Conservation (phyloP, 2,797 vertebrate genomes). For the Pangasius macronema region DNA sequence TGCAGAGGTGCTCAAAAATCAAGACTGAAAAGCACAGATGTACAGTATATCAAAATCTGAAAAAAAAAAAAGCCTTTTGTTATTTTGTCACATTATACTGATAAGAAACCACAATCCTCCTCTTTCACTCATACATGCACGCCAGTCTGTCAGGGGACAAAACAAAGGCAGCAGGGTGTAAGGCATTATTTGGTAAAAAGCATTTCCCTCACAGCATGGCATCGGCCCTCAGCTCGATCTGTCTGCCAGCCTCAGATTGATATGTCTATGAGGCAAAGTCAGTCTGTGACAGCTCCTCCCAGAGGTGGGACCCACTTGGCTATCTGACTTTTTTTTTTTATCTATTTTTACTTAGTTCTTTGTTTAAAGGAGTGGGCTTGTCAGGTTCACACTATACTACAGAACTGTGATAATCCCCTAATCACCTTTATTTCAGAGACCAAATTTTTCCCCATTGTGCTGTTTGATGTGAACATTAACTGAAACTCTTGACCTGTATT, state of each 20-base stretch:
- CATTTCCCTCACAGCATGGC: conserved; percentile 46
- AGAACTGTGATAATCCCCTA: background rate
- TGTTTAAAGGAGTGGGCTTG: background rate
- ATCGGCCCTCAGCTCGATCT: conserved; percentile 38
- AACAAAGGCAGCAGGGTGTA: conserved; percentile 45
- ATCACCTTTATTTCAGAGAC: too few species aligned
- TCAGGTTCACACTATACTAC: background rate
- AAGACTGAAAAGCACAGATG: background rate
- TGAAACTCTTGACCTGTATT: too few species aligned
- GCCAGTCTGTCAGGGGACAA: conserved; percentile 17
- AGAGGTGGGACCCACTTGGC: conserved; percentile 35
- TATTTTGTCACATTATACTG: background rate
- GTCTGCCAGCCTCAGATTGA: conserved; percentile 61
- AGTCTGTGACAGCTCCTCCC: conserved; percentile 64
- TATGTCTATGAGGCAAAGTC: conserved; percentile 68
- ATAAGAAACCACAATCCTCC: conserved; percentile 14
- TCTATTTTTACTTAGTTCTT: background rate
- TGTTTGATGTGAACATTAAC: too few species aligned
- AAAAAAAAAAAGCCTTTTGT: conserved; percentile 19
- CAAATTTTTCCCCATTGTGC: too few species aligned
- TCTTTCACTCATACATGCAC: conserved; percentile 3
- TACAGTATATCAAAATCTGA: too few species aligned
- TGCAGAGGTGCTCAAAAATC: background rate
- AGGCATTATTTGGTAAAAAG: conserved; percentile 50
- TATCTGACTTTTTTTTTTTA: background rate